Conservation (phyloP, 2,797 vertebrate species). For the Gobio occitaniae region DNA sequence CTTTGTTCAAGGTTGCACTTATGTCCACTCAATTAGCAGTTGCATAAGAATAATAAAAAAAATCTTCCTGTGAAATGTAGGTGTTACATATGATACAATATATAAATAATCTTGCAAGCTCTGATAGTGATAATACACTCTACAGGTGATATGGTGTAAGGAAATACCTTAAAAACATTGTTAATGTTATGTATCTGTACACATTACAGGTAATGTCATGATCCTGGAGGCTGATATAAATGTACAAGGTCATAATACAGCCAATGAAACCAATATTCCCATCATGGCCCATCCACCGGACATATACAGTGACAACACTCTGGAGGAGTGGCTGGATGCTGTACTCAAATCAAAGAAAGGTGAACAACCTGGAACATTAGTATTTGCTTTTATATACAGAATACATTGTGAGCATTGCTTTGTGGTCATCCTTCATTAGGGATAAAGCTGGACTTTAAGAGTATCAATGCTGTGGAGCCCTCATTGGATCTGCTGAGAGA, state of each 20-base stretch:
- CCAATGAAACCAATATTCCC: slow-evolving; percentile 75
- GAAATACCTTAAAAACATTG: not conserved
- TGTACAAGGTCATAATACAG: slow-evolving; percentile 77
- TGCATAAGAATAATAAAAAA: slow-evolving; percentile 6
- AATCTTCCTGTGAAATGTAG: not conserved
- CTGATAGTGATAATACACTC: not conserved
- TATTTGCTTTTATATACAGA: not conserved
- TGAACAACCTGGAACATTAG: slow-evolving; percentile 53
- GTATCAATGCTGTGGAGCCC: slow-evolving; percentile 73
- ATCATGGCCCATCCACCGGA: slow-evolving; percentile 88
- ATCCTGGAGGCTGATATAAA: slow-evolving; percentile 86
- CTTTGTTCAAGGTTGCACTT: slow-evolving; percentile 18
- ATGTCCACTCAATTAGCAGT: not conserved
- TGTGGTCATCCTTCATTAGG: slow-evolving; percentile 63
- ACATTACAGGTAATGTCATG: slow-evolving; percentile 75
- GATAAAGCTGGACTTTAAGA: slow-evolving; percentile 88
- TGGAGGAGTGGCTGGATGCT: slow-evolving; percentile 83
- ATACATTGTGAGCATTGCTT: not conserved
- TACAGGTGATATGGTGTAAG: not conserved
- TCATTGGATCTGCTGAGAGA: slow-evolving; percentile 74
- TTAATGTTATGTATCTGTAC: not conserved
- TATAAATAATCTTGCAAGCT: not conserved
- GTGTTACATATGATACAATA: not conserved
- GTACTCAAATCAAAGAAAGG: slow-evolving; percentile 82
- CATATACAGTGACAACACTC: slow-evolving; percentile 84